Evolutionary conservation across 1,140 invertebrate species (phyloP), one percentile per base, ranked within the genome.

Genomic region (Nephila pilipes): DNA sequence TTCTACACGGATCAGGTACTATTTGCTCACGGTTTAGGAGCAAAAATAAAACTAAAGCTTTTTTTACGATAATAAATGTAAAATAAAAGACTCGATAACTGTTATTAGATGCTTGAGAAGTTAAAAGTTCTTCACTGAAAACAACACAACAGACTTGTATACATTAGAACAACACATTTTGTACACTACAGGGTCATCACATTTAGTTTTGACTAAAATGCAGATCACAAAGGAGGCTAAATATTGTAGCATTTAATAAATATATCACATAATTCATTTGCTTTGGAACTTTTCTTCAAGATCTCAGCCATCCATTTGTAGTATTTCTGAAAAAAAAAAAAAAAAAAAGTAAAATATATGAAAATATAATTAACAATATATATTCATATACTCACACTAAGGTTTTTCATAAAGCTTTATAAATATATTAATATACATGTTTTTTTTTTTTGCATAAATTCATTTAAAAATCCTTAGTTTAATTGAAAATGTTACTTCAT

Each of bases 221-320:
- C 20, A n/a, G 54, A 90, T 91, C 89, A 91, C 79, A 83, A 80
- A 60, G 54, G 69, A 90, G 46, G 69, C 32, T 83, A 63, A 91
- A 83, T n/a, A n/a, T 83, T 80, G 65, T 91, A 75, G 58, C 89
- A 91, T 83, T 83, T 83, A 90, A 91, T 85, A 92, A 85, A 85
- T 85, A 91, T 92, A 92, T 92, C 90, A 92, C 90, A 92, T 85
- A 60, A 25, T 36, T n/a, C 8, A 36, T 69, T 32, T 36, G 54
- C 36, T 81, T 32, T 10, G 12, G 8, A 60, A 57, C 18, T 22
- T 80, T n/a, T 85, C 32, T 69, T 90, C 58, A 92, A 18, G 90
- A 92, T 69, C 46, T 85, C 60, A 92, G 29, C 81, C 90, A 92
- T 4, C 81, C 81, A 57, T 63, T 83, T 29, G 90, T 69, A 85